Percentiles rank a stretch among this genome's conserved stretches.
phyloP scores from a whole-genome alignment of 2,888 invertebrate species.

The Nemotelus nigrinus region DNA sequence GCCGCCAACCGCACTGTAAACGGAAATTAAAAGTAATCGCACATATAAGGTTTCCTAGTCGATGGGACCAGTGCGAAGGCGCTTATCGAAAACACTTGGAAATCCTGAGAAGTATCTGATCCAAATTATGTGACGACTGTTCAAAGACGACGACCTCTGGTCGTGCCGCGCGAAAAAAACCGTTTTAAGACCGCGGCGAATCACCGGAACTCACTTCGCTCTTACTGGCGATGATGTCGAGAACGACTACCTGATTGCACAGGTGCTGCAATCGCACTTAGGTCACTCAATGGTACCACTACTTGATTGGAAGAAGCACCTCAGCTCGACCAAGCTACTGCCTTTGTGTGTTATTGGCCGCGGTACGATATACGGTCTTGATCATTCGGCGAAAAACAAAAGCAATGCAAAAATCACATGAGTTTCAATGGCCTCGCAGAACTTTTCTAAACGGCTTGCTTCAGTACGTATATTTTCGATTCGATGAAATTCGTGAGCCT shows the following conservation, averaged over 20 bases:
- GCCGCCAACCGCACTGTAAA: not conserved
- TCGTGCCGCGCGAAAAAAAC: not conserved
- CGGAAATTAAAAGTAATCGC: constrained; percentile 29
- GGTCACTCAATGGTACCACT: not conserved
- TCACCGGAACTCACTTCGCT: constrained; percentile 19
- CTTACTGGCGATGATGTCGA: not conserved
- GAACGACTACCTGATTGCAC: not conserved
- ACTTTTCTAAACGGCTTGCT: constrained; percentile 5
- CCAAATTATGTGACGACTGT: no score
- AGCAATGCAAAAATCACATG: constrained; percentile 27
- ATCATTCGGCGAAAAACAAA: not conserved
- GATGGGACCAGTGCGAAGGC: not conserved
- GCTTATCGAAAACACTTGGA: not conserved
- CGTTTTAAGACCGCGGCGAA: constrained; percentile 19
- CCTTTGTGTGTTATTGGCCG: constrained; percentile 10
- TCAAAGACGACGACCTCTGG: no score
- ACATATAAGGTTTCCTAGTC: not conserved
- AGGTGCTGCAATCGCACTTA: constrained; percentile 14
- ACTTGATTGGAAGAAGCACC: not conserved
- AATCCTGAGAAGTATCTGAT: not conserved
- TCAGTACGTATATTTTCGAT: not conserved
- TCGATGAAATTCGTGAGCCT: not conserved
- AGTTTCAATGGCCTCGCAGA: constrained; percentile 35
- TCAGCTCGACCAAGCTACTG: not conserved
- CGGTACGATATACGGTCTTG: no score